A percentile compares a stretch with the other conserved stretches of the same genome.
Evolutionary conservation across 2,888 invertebrate species (phyloP).

Genomic region (Clivina fossor): DNA sequence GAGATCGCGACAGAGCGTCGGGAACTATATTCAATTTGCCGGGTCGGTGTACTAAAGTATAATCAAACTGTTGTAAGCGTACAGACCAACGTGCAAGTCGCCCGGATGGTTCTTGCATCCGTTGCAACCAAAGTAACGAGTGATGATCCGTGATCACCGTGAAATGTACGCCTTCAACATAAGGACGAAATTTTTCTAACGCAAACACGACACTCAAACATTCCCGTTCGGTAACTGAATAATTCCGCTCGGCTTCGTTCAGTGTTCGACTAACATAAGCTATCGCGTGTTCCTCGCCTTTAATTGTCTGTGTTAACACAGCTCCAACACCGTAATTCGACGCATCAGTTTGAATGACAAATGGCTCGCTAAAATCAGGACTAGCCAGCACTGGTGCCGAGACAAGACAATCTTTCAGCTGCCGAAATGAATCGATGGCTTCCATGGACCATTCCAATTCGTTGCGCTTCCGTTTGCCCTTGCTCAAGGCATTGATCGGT

Average conservation of each 20-base stretch:
- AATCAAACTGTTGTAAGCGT: slow-evolving; percentile 1
- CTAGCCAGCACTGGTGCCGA: not conserved
- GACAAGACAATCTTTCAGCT: not conserved
- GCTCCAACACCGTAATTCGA: not conserved
- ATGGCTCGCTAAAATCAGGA: not conserved
- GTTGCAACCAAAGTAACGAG: not conserved
- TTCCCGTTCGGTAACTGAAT: not conserved
- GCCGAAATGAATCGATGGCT: not conserved
- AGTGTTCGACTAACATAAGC: not conserved
- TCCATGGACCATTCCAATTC: not conserved
- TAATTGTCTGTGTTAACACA: not conserved
- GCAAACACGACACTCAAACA: not conserved
- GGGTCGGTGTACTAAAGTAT: not conserved
- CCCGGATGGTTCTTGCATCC: not conserved
- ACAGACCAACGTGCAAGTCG: slow-evolving; percentile 18
- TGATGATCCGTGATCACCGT: not conserved
- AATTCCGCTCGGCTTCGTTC: not conserved
- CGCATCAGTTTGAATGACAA: not conserved
- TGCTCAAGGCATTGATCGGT: not conserved
- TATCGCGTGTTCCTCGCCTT: not conserved
- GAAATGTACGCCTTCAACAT: not conserved
- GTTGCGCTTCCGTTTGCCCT: not conserved
- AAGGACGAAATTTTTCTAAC: not conserved
- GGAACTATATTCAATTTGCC: not conserved
- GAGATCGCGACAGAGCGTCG: not conserved